Conservation (phyloP, 2,113 vertebrate species). For the Marmota monax region DNA sequence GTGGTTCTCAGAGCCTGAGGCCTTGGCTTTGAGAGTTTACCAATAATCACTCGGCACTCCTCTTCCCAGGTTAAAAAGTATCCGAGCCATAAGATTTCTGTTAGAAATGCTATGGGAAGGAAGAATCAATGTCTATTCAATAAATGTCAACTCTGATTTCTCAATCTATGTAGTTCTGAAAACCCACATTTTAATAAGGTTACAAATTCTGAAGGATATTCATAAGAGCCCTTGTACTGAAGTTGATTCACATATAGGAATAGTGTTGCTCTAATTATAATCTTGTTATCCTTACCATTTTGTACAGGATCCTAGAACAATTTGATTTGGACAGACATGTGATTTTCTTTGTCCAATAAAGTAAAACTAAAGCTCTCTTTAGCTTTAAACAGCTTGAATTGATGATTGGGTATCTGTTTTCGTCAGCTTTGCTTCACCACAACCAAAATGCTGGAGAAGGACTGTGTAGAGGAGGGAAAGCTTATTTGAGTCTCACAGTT, state of each 20-base stretch:
- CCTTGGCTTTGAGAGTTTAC: neutral
- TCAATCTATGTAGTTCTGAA: neutral
- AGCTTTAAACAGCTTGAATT: neutral
- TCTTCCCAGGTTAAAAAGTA: neutral
- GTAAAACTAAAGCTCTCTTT: neutral
- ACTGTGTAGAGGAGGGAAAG: too few relatives aligned
- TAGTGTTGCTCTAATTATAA: accelerated
- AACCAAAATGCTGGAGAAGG: too few relatives aligned
- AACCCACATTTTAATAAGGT: neutral
- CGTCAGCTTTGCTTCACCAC: too few relatives aligned
- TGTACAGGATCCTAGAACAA: neutral
- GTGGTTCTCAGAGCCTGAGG: neutral
- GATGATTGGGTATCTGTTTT: neutral
- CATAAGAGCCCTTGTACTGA: neutral
- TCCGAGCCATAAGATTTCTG: neutral
- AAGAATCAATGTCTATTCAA: neutral
- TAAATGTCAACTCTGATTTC: neutral
- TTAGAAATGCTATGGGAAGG: neutral
- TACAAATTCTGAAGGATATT: neutral
- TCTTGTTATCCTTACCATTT: neutral
- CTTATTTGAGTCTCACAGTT: too few relatives aligned
- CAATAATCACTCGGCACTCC: neutral
- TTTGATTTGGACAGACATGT: neutral
- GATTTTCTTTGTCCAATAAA: neutral
- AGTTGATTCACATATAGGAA: neutral